phyloP scores from a whole-genome alignment of 1,140 invertebrate genomes.

The Popillia japonica region DNA sequence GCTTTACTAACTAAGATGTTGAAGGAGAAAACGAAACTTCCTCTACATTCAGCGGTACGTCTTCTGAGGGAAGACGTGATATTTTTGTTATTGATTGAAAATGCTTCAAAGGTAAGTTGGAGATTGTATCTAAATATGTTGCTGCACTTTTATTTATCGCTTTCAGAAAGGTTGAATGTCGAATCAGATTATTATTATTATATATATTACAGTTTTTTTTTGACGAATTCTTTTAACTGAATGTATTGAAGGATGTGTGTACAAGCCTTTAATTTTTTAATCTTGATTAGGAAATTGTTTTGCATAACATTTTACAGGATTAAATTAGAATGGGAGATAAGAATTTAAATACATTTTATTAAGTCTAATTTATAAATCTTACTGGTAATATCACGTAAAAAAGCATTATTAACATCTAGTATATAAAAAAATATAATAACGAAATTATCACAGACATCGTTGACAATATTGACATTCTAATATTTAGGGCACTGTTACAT shows the following conservation, averaged over 20 bases:
- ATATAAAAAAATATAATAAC: neutral
- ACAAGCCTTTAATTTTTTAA: too few relatives aligned
- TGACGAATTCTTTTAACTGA: too few relatives aligned
- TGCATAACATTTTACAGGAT: too few relatives aligned
- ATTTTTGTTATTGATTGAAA: slow-evolving; percentile 91
- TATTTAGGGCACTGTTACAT: slow-evolving; percentile 57
- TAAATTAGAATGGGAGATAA: too few relatives aligned
- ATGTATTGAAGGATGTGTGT: too few relatives aligned
- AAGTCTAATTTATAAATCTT: slow-evolving; percentile 30
- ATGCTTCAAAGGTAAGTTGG: slow-evolving; percentile 80
- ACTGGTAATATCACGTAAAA: slow-evolving; percentile 29
- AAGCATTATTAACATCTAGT: neutral
- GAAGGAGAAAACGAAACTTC: slow-evolving; percentile 87
- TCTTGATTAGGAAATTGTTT: too few relatives aligned
- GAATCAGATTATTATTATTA: too few relatives aligned
- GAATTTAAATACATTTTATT: slow-evolving; percentile 20
- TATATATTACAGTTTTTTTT: neutral
- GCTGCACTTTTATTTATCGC: too few relatives aligned
- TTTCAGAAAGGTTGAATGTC: too few relatives aligned
- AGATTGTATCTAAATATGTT: slow-evolving; percentile 38
- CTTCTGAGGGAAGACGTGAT: slow-evolving; percentile 92
- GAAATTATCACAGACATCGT: slow-evolving; percentile 13
- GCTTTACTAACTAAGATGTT: slow-evolving; percentile 89
- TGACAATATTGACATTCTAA: neutral
- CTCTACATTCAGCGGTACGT: slow-evolving; percentile 88